Base-by-base conservation (phyloP, 92 coral and sea anemone species). In the Parazoanthus atlanticus region DNA sequence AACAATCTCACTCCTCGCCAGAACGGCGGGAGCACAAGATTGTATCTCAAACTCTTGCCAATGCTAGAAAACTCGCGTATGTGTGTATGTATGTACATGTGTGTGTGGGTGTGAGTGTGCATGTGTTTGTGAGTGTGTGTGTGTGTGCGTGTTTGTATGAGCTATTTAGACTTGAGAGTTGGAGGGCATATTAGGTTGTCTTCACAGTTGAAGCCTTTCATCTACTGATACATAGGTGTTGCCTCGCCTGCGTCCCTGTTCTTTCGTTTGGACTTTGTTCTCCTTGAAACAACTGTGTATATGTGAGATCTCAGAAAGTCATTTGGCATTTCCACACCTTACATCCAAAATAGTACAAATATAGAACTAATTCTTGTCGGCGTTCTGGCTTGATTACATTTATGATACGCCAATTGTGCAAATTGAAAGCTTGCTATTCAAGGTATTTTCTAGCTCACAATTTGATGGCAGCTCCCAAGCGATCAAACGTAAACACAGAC, bases 381-480 rank as follows among this genome's bases (percentile, higher is more conserved):
- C 76, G 28, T 25, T 54, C n/a, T 40, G 23, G 58, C 40, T 8
- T 82, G 86, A 36, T 34, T 81, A 75, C 71, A 65, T 33, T 7
- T 70, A 23, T 66, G 86, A 33, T 65, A 69, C 76, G 31, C 36
- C 56, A 66, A 66, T n/a, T 83, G 86, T 15, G 77, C 86, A 41
- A 52, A 69, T 65, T 34, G 56, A 83, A 83, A 66, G 36, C 41
- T 30, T 23, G 86, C 41, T 78, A 47, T 78, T 49, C 65, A 43
- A 78, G 33, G 47, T 33, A 34, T 36, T 21, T 75, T 75, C 8
- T 34, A 0, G 79, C 52, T 75, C 49, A 75, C 36, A 83, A 25
- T 67, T 43, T 69, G 61, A 66, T 38, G 52, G 34, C 86, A 64
- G 32, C 21, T 38, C 86, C 58, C 40, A 16, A 78, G 15, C 54